Conservation (phyloP, 2,113 vertebrate species). For the Vimba vimba region DNA sequence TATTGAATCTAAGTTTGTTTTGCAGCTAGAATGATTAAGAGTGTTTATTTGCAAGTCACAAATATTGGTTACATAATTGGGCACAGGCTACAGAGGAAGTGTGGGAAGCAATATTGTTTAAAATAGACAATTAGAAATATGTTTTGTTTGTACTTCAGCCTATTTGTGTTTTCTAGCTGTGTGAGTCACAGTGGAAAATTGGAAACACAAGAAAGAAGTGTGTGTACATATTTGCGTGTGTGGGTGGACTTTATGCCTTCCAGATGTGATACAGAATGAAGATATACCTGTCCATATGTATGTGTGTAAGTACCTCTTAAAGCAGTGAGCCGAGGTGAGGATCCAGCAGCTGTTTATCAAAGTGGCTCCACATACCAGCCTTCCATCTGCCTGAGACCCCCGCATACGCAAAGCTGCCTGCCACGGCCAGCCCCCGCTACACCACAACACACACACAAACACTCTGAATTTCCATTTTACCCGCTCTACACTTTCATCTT, state of each 20-base stretch:
- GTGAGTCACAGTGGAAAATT: conserved; percentile 25
- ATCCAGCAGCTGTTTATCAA: conserved; percentile 96
- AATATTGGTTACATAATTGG: not conserved
- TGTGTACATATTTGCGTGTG: conserved; percentile 13
- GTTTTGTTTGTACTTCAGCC: not conserved
- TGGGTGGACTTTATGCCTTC: not conserved
- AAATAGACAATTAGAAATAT: not conserved
- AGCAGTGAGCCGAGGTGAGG: conserved; percentile 95
- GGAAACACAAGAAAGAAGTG: conserved; percentile 4
- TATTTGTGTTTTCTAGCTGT: not conserved
- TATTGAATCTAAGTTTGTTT: not conserved
- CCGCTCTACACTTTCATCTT: not conserved
- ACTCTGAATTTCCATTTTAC: conserved; percentile 10
- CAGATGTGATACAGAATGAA: conserved; percentile 18
- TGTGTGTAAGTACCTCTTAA: conserved; percentile 83
- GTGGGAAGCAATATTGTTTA: not conserved
- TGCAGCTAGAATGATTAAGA: not conserved
- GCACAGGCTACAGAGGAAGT: not conserved
- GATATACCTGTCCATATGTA: conserved; percentile 22
- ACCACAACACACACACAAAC: conserved; percentile 22
- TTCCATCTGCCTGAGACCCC: conserved; percentile 85
- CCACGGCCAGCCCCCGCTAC: conserved; percentile 95
- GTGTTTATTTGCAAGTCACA: conserved; percentile 22
- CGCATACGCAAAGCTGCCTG: conserved; percentile 91
- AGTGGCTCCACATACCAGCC: conserved; percentile 92